phyloP scores from a whole-genome alignment of 2,888 invertebrate genomes.

The Hecatera dysodea region DNA sequence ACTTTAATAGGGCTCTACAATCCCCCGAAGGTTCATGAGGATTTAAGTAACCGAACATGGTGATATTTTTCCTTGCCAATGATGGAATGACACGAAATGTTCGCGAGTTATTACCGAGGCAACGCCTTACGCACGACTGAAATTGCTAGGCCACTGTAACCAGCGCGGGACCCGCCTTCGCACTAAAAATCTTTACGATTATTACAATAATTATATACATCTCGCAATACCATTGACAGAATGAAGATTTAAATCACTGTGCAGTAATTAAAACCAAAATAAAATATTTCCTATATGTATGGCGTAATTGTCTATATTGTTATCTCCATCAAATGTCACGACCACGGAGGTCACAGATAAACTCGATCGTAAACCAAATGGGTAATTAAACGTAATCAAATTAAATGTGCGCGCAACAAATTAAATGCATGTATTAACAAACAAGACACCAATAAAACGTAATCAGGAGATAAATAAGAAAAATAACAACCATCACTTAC shows the following conservation, averaged over 20 bases:
- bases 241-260: constrained; percentile 56
- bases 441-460: constrained; percentile 60
- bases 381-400: constrained; percentile 59
- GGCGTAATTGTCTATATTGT: constrained; percentile 1
- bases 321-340: constrained; percentile 31
- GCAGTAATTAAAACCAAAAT: constrained; percentile 23
- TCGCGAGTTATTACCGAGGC: constrained; percentile 50
- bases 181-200: constrained; percentile 70
- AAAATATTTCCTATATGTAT: background rate
- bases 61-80: constrained; percentile 48
- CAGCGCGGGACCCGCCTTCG: constrained; percentile 52
- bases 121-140: constrained; percentile 45
- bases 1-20: constrained; percentile 50
- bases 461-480: constrained; percentile 62
- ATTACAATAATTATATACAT: constrained; percentile 69
- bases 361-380: constrained; percentile 53
- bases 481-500: constrained; percentile 61
- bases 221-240: constrained; percentile 37
- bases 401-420: constrained; percentile 59
- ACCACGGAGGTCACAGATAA: constrained; percentile 31
- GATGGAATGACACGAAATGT: constrained; percentile 46
- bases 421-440: constrained; percentile 57
- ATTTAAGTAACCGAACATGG: constrained; percentile 22
- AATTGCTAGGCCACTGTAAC: constrained; percentile 64
- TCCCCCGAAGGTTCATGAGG: constrained; percentile 22